Evolutionary conservation across 2,113 vertebrate genomes (phyloP).

Genomic region (Ageneiosus marmoratus): DNA sequence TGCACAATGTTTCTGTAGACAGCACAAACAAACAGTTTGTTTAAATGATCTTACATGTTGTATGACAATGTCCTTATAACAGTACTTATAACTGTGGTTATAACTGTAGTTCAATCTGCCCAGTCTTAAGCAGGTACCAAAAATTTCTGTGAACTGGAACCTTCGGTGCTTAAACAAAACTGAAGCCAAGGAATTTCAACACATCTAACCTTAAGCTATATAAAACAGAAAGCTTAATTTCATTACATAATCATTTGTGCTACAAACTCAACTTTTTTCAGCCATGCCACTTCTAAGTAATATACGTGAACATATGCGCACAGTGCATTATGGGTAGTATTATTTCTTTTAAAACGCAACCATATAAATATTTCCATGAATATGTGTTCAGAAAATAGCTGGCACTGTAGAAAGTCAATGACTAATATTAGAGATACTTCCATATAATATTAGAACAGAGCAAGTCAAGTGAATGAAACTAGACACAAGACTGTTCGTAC

Average conservation of each 20-base stretch:
- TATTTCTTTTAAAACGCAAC: not conserved
- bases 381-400: not conserved
- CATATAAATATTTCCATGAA: not conserved
- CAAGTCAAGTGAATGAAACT: too few species aligned
- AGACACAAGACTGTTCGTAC: not conserved
- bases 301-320: not conserved
- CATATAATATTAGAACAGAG: not conserved
- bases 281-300: not conserved
- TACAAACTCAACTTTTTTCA: not conserved
- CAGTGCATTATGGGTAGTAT: not conserved
- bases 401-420: not conserved
- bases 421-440: not conserved
- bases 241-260: not conserved
- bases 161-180: not conserved
- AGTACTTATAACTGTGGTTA: not conserved
- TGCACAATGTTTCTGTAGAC: not conserved
- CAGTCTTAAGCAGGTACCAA: not conserved
- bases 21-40: not conserved
- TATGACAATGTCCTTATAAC: too few species aligned
- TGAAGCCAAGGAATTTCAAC: not conserved
- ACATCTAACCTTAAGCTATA: not conserved
- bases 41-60: not conserved
- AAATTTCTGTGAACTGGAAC: not conserved
- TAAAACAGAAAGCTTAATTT: not conserved
- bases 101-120: too few species aligned